A percentile compares a stretch with the other conserved stretches of the same genome.
phyloP scores from a whole-genome alignment of 2,888 invertebrate genomes.

The Lamellibrachia satsuma region DNA sequence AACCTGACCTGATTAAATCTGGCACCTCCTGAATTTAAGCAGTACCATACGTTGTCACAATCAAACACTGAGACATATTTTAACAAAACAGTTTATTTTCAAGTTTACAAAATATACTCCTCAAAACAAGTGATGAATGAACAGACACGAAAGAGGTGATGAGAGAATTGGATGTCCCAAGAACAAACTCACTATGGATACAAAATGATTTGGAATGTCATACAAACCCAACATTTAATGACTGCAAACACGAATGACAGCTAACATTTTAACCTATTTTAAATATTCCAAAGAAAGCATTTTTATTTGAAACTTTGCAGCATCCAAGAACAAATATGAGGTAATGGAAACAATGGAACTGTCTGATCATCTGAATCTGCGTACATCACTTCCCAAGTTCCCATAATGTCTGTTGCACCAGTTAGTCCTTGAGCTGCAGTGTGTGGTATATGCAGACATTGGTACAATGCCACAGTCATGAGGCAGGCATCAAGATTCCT shows the following conservation, averaged over 20 bases:
- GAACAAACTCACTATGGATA: neutral
- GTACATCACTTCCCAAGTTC: neutral
- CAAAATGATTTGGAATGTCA: neutral
- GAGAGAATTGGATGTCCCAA: neutral
- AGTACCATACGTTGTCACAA: neutral
- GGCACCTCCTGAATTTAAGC: neutral
- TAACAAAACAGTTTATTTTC: constrained; percentile 4
- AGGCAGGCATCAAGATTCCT: too few species aligned
- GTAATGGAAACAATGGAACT: neutral
- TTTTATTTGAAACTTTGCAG: neutral
- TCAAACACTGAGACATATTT: neutral
- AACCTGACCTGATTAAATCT: too few species aligned
- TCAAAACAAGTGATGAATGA: neutral
- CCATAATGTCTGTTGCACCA: neutral
- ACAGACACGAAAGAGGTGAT: neutral
- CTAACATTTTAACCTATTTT: neutral
- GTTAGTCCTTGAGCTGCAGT: neutral
- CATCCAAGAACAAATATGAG: neutral
- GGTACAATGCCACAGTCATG: too few species aligned
- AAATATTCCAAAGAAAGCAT: neutral
- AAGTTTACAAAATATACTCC: neutral
- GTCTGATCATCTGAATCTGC: neutral
- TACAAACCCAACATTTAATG: neutral
- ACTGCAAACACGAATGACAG: neutral
- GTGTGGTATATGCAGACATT: neutral